These are phyloP conservation scores for Archaeoteleia sp. DNA, from an alignment of 2,888 invertebrate species.

Conservation along the genomic window DNA sequence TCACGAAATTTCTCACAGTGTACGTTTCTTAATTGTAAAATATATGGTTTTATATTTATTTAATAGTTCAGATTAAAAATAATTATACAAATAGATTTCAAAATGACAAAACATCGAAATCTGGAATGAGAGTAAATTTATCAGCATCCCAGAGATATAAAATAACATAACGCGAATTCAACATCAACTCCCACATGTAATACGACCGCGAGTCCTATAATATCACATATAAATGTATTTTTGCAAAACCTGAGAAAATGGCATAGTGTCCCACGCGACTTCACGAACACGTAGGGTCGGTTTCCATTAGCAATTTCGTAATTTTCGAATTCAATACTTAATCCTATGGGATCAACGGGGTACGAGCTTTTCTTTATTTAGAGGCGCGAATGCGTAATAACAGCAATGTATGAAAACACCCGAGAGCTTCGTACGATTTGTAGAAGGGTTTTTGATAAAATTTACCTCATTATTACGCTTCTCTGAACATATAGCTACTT, in stretches of 20 bases:
- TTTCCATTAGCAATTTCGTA: slow-evolving; percentile 50
- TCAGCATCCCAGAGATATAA: too few species aligned
- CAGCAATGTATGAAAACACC: slow-evolving; percentile 11
- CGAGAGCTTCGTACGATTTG: slow-evolving; percentile 8
- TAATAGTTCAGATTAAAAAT: too few species aligned
- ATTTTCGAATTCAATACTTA: slow-evolving; percentile 40
- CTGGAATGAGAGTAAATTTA: too few species aligned
- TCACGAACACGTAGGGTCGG: slow-evolving; percentile 12
- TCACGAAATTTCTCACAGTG: too few species aligned
- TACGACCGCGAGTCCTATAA: background rate
- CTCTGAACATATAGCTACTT: slow-evolving; percentile 11
- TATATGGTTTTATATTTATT: too few species aligned
- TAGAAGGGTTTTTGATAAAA: slow-evolving; percentile 12
- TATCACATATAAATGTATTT: background rate
- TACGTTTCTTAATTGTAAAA: too few species aligned
- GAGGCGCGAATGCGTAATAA: slow-evolving; percentile 31
- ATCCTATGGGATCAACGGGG: slow-evolving; percentile 12
- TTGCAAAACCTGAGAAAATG: slow-evolving; percentile 7
- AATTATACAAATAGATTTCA: too few species aligned
- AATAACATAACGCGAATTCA: slow-evolving; percentile 9
- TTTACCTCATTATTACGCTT: slow-evolving; percentile 12
- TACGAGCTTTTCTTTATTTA: slow-evolving; percentile 11
- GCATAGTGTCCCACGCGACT: slow-evolving; percentile 18
- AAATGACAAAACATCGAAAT: too few species aligned
- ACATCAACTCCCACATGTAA: slow-evolving; percentile 21